phyloP scores from a whole-genome alignment of 2,888 invertebrate species.

The Tipula unca region DNA sequence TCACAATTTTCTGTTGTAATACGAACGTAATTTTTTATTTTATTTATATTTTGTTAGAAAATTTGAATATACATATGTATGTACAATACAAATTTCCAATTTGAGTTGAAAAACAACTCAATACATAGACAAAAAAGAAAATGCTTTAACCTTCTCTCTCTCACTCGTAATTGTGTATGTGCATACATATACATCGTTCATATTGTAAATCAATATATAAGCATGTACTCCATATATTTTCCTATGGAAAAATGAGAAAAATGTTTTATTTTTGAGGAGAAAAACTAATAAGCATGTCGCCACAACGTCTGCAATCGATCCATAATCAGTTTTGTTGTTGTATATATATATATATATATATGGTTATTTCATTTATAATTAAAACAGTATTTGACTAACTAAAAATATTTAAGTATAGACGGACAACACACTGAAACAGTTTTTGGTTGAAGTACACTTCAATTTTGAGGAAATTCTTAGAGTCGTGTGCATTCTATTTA shows the following conservation, averaged over 20 bases:
- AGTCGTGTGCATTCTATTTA: not conserved
- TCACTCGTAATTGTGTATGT: not conserved
- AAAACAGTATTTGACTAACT: not conserved
- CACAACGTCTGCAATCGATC: conserved; percentile 17
- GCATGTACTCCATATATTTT: not conserved
- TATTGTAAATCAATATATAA: not conserved
- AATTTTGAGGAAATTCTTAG: not conserved
- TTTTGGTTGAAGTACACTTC: not conserved
- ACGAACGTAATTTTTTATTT: not conserved
- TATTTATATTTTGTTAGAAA: not conserved
- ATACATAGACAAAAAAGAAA: not conserved
- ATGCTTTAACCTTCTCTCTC: not conserved
- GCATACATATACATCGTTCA: not conserved
- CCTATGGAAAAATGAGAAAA: not conserved
- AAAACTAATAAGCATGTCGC: not conserved
- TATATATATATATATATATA: not conserved
- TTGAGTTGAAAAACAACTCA: not conserved
- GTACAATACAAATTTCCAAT: not conserved
- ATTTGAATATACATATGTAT: not conserved
- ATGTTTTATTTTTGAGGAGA: not conserved
- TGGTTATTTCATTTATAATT: not conserved
- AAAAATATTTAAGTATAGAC: not conserved
- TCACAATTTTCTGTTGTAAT: not conserved
- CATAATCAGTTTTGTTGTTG: not conserved
- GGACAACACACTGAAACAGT: not conserved